Evolutionary conservation across 2,113 vertebrate species (phyloP), one percentile per base, ranked within the genome.

Genomic region (Chionis minor): DNA sequence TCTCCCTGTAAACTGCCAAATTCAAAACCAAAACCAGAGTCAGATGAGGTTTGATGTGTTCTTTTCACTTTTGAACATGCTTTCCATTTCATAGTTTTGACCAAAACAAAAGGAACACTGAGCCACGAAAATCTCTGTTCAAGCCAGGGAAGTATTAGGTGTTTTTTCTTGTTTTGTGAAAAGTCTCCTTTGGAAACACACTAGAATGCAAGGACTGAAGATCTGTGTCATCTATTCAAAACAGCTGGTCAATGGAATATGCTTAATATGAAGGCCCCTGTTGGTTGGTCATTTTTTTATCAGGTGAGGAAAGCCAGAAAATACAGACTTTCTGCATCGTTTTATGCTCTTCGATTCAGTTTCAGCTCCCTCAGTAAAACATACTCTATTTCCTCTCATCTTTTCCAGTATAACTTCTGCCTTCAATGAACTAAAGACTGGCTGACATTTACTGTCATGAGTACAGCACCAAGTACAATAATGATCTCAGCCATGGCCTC

Each of bases 401-500:
- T 78, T 78, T 92, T 81, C 2, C 1, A 59, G 47, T 54, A 14
- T 71, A 86, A 52, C 12, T 81, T 67, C 61, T 94, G 66, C 26
- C 47, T 91, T 94, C 88, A 91, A 49, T 82, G 83, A 95, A 52
- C 55, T 61, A 73, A 94, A 82, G 59, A 45, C 56, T 91, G 6
- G 4, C 65, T 94, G 92, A 91, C 83, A 84, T 92, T 96, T 94
- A 71, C 51, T 95, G 47, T 70, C 82, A 32, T 1, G 10, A 81
- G 11, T 30, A 82, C 10, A 88, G 59, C 0, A 0, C 73, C 81
- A 94, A 94, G 56, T n/a, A 79, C 35, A 13, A 70, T 49, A 69
- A 78, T 72, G 69, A 94, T 85, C 73, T 97, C 92, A 92, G 52
- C 80, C 89, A 44, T 47, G 86, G 49, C 49, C 73, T 72, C 27